A percentile compares a stretch with the other conserved stretches of the same genome.
phyloP scores from a whole-genome alignment of 1,140 invertebrate species.

The Arion vulgaris region DNA sequence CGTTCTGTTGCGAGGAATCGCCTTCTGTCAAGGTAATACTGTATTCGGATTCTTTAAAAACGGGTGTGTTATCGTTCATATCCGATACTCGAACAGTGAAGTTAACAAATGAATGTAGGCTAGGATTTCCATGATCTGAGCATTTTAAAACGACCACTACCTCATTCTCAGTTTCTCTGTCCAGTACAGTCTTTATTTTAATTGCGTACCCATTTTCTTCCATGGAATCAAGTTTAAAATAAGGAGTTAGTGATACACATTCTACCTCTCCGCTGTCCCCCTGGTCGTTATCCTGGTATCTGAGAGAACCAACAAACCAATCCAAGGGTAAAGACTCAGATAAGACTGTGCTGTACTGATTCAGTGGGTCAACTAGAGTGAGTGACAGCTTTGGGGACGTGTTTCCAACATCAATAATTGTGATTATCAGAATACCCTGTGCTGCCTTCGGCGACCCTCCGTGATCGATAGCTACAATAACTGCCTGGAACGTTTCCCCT shows the following conservation, averaged over 20 bases:
- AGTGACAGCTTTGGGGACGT: slow-evolving; percentile 36
- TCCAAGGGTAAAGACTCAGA: slow-evolving; percentile 92
- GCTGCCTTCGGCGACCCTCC: slow-evolving; percentile 31
- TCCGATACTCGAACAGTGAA: slow-evolving; percentile 62
- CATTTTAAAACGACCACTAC: slow-evolving; percentile 90
- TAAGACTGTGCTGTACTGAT: slow-evolving; percentile 76
- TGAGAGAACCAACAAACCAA: slow-evolving; percentile 86
- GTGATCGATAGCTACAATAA: slow-evolving; percentile 46
- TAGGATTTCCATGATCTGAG: slow-evolving; percentile 78
- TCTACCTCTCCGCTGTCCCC: slow-evolving; percentile 82
- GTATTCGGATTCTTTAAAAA: slow-evolving; percentile 51
- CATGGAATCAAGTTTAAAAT: slow-evolving; percentile 27
- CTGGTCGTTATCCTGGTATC: slow-evolving; percentile 89
- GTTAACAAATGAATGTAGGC: slow-evolving; percentile 47
- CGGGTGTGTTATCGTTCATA: slow-evolving; percentile 54
- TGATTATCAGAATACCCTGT: slow-evolving; percentile 30
- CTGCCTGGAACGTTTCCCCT: slow-evolving; percentile 38
- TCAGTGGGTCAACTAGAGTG: slow-evolving; percentile 29
- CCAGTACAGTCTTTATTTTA: slow-evolving; percentile 76
- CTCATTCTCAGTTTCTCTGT: slow-evolving; percentile 86
- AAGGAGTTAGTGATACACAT: slow-evolving; percentile 73
- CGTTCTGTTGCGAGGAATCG: slow-evolving; percentile 12
- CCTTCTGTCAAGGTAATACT: slow-evolving; percentile 46
- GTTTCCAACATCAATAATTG: slow-evolving; percentile 40
- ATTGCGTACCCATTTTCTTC: slow-evolving; percentile 34